Base-by-base conservation (phyloP, 2,113 vertebrate species). In the Peucedramus taeniatus region DNA sequence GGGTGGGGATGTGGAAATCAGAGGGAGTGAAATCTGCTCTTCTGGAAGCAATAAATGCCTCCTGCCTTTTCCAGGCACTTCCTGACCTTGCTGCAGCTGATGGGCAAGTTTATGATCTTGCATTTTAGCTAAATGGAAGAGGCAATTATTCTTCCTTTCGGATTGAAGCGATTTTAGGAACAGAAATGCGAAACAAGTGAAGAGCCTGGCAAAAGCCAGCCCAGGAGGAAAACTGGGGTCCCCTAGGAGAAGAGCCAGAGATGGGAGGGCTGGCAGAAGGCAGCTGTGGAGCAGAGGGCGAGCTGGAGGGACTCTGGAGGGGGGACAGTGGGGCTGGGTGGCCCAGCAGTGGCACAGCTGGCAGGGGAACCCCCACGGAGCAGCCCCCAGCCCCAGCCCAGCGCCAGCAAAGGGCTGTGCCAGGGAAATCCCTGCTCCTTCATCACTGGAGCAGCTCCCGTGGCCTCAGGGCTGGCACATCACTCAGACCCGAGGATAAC, bases 41-140 rank as follows among this genome's bases (percentile, higher is more conserved):
- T 91, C 94, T 94, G 92, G 90, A 87, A 96, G 93, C 86, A 94
- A 86, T 96, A 96, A 95, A 90, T 92, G 88, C 56, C 87, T 96
- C 37, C 86, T 92, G 94, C 92, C 88, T 85, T 66, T 84, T 79
- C 77, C 78, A 92, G 74, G 84, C 86, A 74, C 75, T 68, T 93
- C 69, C 86, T 44, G 88, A 95, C 92, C 93, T 90, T n/a, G 20
- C 83, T 71, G 76, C 56, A 40, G 76, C 85, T 96, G 93, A 94
- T 89, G 94, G 92, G 93, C 93, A 76, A 94, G 92, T 95, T 96
- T 94, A 91, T 66, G 88, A 81, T 86, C 85, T 51, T 81, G 35
- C 37, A 21, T 87, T 94, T 91, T 33, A 92, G 88, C 93, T 95
- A 94, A 94, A 90, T 93, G 88, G 90, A 90, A 81, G 57, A 83